Conservation (phyloP, 2,113 vertebrate genomes). For the Neodon shergylaensis region DNA sequence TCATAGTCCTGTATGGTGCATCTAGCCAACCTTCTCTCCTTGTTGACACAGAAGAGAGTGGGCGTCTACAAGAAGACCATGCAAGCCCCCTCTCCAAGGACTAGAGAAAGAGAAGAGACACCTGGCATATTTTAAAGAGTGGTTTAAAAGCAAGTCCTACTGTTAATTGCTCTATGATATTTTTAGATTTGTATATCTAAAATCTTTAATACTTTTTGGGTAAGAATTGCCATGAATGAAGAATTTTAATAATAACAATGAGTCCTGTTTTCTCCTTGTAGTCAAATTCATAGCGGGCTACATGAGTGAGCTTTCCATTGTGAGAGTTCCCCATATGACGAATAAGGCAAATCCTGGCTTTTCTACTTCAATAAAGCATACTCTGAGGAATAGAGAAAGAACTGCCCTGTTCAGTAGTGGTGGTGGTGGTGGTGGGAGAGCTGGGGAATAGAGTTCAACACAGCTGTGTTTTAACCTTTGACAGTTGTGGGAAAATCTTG, state of each 20-base stretch:
- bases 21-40: neutral
- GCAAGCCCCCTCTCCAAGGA: neutral
- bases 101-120: neutral
- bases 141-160: neutral
- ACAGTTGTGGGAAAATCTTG: neutral
- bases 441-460: neutral
- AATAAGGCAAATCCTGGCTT: neutral
- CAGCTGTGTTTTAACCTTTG: neutral
- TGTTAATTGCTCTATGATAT: constrained; percentile 37
- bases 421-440: neutral
- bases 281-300: neutral
- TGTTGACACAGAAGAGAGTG: neutral
- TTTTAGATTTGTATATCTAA: constrained; percentile 66
- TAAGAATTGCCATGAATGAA: neutral
- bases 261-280: neutral
- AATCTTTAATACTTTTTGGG: constrained; percentile 25
- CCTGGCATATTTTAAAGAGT: neutral
- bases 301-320: neutral
- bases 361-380: constrained; percentile 53
- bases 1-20: constrained; percentile 11
- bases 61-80: rapidly evolving
- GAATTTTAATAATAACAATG: neutral
- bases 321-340: neutral
- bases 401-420: neutral
- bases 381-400: neutral